These are phyloP conservation scores for Carassius gibelio DNA, from an alignment of 2,113 vertebrate species.

Conservation along the genomic window DNA sequence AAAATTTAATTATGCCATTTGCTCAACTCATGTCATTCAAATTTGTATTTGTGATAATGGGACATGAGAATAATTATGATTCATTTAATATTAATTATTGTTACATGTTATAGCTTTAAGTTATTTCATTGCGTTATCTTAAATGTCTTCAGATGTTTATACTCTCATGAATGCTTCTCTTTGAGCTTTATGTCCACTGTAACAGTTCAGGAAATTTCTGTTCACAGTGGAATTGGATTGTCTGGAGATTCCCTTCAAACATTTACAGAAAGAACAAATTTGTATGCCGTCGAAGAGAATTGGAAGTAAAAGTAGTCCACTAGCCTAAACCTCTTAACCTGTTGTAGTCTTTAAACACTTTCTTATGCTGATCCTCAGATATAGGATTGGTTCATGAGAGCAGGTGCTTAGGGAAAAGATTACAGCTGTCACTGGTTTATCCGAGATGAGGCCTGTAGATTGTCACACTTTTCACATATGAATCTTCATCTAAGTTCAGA, in stretches of 20 bases:
- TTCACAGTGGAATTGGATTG: slow-evolving; percentile 42
- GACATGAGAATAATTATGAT: neutral
- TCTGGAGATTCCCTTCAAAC: slow-evolving; percentile 29
- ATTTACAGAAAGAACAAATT: slow-evolving; percentile 23
- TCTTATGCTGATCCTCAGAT: slow-evolving; percentile 50
- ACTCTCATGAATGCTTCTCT: neutral
- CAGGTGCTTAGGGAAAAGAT: neutral
- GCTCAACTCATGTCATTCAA: neutral
- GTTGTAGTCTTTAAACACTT: slow-evolving; percentile 49
- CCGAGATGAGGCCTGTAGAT: slow-evolving; percentile 35
- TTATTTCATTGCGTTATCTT: neutral
- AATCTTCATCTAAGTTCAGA: neutral
- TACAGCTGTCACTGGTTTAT: neutral
- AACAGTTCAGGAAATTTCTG: neutral
- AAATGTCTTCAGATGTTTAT: neutral
- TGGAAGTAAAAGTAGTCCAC: slow-evolving; percentile 56
- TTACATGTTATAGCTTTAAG: neutral
- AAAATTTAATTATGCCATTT: neutral
- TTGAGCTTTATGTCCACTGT: neutral
- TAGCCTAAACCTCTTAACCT: slow-evolving; percentile 54
- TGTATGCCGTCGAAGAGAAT: slow-evolving; percentile 39
- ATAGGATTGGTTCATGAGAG: slow-evolving; percentile 1
- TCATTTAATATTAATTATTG: neutral
- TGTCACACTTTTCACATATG: slow-evolving; percentile 5
- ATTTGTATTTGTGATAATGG: neutral